A percentile compares a stretch with the other conserved stretches of the same genome.
phyloP scores from a whole-genome alignment of 1,140 invertebrate species.

The Berghia stephanieae region DNA sequence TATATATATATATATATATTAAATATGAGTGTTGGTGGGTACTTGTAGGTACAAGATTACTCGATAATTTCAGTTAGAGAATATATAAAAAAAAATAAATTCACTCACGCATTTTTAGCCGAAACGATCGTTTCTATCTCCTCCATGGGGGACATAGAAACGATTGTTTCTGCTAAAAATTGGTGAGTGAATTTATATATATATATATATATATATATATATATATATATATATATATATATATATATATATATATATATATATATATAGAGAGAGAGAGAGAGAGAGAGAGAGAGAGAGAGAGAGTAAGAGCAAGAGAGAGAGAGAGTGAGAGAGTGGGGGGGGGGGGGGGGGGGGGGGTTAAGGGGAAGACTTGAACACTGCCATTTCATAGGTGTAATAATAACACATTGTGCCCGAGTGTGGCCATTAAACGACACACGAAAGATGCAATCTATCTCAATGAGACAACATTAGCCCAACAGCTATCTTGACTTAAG shows the following conservation, averaged over 20 bases:
- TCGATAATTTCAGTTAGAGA: too few relatives aligned
- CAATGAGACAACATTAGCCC: neutral
- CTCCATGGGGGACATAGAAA: neutral
- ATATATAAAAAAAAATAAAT: too few relatives aligned
- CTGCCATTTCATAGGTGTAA: neutral
- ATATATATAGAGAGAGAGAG: conserved; percentile 12
- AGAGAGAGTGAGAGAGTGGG: too few relatives aligned
- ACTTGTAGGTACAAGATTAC: too few relatives aligned
- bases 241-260: neutral
- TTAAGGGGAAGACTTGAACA: neutral
- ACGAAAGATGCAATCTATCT: too few relatives aligned
- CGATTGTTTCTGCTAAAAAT: neutral
- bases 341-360: too few relatives aligned
- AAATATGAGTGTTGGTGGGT: neutral
- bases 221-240: neutral
- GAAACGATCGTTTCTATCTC: too few relatives aligned
- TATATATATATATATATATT: neutral
- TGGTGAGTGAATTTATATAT: neutral
- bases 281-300: conserved; percentile 27
- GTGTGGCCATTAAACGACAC: neutral
- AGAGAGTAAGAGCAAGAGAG: conserved; percentile 16
- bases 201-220: neutral
- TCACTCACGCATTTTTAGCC: too few relatives aligned
- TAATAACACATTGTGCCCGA: neutral
- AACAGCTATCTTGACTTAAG: neutral